These are phyloP conservation scores for Nanorana parkeri DNA, from an alignment of 2,113 vertebrate genomes.

Conservation along the genomic window DNA sequence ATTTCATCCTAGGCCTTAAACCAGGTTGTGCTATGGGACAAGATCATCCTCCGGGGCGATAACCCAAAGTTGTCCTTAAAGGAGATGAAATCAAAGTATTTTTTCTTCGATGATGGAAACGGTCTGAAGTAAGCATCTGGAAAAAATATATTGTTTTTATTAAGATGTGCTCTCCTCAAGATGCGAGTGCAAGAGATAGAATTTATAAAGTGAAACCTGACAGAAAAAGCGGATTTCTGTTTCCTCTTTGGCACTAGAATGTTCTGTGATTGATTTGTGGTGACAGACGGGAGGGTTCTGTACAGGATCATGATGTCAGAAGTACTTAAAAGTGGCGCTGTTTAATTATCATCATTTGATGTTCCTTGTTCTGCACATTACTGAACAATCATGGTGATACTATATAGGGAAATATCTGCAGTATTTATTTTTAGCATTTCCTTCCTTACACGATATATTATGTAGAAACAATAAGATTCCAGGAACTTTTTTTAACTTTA, in stretches of 20 bases:
- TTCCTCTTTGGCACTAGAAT: constrained; percentile 23
- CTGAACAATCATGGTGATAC: background rate
- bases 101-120: constrained; percentile 98
- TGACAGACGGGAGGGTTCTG: constrained; percentile 45
- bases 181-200: constrained; percentile 41
- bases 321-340: background rate
- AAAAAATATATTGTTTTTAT: constrained; percentile 51
- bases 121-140: constrained; percentile 87
- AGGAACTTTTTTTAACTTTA: too few species aligned
- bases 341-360: constrained; percentile 38
- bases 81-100: constrained; percentile 96
- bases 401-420: too few species aligned
- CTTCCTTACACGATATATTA: too few species aligned
- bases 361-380: background rate
- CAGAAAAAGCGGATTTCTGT: constrained; percentile 33
- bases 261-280: constrained; percentile 46
- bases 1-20: constrained; percentile 83
- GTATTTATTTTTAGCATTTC: too few species aligned
- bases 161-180: constrained; percentile 38
- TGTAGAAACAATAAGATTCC: too few species aligned
- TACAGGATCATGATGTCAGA: constrained; percentile 41
- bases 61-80: constrained; percentile 87
- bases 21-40: constrained; percentile 98
- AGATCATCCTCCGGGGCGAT: constrained; percentile 91
- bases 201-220: constrained; percentile 53